phyloP scores from a whole-genome alignment of 2,113 vertebrate species.

The Patagioenas fasciata region DNA sequence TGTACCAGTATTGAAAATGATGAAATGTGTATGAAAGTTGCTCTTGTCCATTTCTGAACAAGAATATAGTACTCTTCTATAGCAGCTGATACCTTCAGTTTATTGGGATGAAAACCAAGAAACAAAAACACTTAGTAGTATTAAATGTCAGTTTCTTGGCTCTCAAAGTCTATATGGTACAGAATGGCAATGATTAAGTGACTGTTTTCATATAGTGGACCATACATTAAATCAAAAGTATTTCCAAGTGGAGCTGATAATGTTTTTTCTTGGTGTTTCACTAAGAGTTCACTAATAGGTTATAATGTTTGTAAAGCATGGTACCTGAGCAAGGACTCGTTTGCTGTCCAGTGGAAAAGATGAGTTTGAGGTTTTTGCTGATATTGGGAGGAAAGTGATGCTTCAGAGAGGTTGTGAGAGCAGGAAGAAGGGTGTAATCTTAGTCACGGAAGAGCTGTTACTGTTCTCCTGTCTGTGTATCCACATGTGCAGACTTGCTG shows the following conservation, averaged over 20 bases:
- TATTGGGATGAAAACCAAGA: background rate
- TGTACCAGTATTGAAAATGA: background rate
- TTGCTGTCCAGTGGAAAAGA: background rate
- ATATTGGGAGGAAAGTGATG: background rate
- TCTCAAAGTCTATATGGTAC: background rate
- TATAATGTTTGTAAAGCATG: background rate
- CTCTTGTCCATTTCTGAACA: background rate
- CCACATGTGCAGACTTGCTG: background rate
- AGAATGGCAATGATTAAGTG: background rate
- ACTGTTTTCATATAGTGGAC: background rate
- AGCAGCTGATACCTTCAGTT: background rate
- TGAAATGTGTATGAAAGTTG: background rate
- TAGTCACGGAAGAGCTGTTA: background rate
- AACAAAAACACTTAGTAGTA: background rate
- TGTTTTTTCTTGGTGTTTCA: background rate
- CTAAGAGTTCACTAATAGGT: background rate
- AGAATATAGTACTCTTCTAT: background rate
- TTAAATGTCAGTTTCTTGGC: background rate
- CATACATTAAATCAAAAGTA: background rate
- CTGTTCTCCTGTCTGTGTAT: rapidly evolving
- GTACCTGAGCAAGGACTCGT: background rate
- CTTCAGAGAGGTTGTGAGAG: background rate
- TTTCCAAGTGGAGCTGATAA: background rate
- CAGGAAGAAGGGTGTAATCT: background rate
- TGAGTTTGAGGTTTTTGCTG: background rate